A percentile compares a stretch with the other conserved stretches of the same genome.
These are phyloP conservation scores for Pogonus chalceus DNA, from an alignment of 1,140 invertebrate genomes.

Conservation along the genomic window DNA sequence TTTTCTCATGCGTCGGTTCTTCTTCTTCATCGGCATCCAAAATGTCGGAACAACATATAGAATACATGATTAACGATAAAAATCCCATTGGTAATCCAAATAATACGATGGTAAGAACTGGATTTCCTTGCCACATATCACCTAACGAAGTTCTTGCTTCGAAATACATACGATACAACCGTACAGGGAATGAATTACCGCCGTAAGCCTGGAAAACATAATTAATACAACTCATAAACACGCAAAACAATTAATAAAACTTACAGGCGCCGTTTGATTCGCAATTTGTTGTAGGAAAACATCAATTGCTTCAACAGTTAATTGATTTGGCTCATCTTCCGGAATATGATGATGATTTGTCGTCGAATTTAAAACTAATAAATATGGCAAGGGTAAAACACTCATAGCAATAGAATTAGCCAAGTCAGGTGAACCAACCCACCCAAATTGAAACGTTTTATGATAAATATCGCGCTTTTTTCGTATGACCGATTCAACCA, in stretches of 20 bases:
- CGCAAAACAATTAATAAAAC: conserved; percentile 18
- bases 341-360: conserved; percentile 85
- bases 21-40: conserved; percentile 85
- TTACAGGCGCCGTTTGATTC: conserved; percentile 61
- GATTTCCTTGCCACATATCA: conserved; percentile 86
- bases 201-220: conserved; percentile 57
- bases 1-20: conserved; percentile 37
- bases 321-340: conserved; percentile 66
- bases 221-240: conserved; percentile 10
- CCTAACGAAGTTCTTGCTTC: conserved; percentile 60
- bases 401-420: conserved; percentile 87
- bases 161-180: conserved; percentile 65
- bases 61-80: conserved; percentile 86
- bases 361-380: conserved; percentile 81
- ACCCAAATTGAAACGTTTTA: conserved; percentile 83
- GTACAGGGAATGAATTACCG: conserved; percentile 62
- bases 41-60: conserved; percentile 88
- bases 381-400: conserved; percentile 67
- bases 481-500: conserved; percentile 73
- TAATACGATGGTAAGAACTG: conserved; percentile 75
- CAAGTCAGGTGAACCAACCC: conserved; percentile 74
- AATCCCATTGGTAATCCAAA: conserved; percentile 85
- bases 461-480: conserved; percentile 69
- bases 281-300: conserved; percentile 66
- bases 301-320: conserved; percentile 69